Base-by-base conservation (phyloP, 2,797 vertebrate genomes). In the Centropyge bicolor region DNA sequence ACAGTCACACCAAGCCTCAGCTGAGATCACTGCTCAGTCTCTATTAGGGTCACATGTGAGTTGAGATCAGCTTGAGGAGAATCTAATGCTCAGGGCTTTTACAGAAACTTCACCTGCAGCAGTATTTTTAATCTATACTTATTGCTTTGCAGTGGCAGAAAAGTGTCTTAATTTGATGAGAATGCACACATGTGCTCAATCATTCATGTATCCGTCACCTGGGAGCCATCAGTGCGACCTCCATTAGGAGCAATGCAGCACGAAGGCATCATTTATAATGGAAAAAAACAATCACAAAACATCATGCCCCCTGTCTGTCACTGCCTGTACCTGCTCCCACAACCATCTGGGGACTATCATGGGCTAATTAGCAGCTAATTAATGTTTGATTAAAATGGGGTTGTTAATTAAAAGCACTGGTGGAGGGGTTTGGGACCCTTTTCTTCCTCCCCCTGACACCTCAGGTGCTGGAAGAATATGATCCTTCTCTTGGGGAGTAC, bases 351-450 rank as follows among this genome's bases (percentile, higher is more conserved):
- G 96, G 94, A 93, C 94, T 94, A 96, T 97, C 95, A 96, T 93
- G 93, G 71, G 93, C 94, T 97, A 97, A 97, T 97, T 96, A 96
- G 95, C 95, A 94, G 92, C 93, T 96, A 96, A 97, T 97, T 96
- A 94, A 96, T 96, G 96, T 96, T 97, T 97, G 96, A 97, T 97
- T 97, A 97, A 97, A 96, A 96, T 88, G 84, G 93, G 91, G 90
- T 92, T 94, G 94, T 96, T 96, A 96, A 97, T 97, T 96, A 95
- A 93, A 95, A 93, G 93, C 92, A 95, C 90, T 95, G 87, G 91
- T 93, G 79, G 81, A 70, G 89, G 78, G 89, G 86, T 93, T 91
- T 88, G 92, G 87, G 91, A 93, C 81, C 70, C 67, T 86, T 41
- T 65, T 22, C 22, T 36, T 9, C 48, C 27, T 49, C 22, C 17